phyloP scores from a whole-genome alignment of 2,888 invertebrate species.

The Xylocampa areola region DNA sequence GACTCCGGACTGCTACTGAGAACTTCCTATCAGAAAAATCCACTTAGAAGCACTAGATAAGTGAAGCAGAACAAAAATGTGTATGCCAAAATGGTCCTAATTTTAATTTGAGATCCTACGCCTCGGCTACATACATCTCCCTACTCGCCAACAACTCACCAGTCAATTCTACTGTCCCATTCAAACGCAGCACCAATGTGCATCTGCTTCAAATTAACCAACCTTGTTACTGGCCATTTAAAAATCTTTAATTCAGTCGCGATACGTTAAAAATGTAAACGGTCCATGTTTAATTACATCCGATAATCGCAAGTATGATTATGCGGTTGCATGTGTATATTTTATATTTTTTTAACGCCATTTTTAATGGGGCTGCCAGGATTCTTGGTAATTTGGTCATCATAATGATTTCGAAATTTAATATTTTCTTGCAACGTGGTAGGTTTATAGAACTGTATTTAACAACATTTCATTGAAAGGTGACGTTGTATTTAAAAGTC shows the following conservation, averaged over 20 bases:
- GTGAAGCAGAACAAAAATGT: no score
- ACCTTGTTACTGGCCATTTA: slow-evolving; percentile 69
- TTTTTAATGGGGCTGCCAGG: slow-evolving; percentile 1
- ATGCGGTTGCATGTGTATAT: slow-evolving; percentile 34
- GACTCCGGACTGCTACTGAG: no score
- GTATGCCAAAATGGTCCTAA: no score
- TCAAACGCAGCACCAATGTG: slow-evolving; percentile 63
- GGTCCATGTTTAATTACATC: slow-evolving; percentile 68
- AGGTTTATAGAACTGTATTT: no score
- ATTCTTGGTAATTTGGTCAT: slow-evolving; percentile 7
- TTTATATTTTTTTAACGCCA: slow-evolving; percentile 25
- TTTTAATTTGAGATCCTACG: no score
- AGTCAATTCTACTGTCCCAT: slow-evolving; percentile 41
- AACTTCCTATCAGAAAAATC: no score
- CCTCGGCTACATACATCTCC: no score
- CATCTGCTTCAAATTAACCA: slow-evolving; percentile 75
- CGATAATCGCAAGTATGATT: slow-evolving; percentile 58
- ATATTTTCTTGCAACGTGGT: no score
- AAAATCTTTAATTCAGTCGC: slow-evolving; percentile 76
- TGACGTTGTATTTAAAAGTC: no score
- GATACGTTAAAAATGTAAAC: slow-evolving; percentile 69
- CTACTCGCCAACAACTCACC: not conserved
- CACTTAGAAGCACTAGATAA: no score
- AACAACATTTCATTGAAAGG: no score
- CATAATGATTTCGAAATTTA: not conserved